These are phyloP conservation scores for Cataglyphis altisquamis DNA, from an alignment of 2,888 invertebrate species.

Conservation along the genomic window DNA sequence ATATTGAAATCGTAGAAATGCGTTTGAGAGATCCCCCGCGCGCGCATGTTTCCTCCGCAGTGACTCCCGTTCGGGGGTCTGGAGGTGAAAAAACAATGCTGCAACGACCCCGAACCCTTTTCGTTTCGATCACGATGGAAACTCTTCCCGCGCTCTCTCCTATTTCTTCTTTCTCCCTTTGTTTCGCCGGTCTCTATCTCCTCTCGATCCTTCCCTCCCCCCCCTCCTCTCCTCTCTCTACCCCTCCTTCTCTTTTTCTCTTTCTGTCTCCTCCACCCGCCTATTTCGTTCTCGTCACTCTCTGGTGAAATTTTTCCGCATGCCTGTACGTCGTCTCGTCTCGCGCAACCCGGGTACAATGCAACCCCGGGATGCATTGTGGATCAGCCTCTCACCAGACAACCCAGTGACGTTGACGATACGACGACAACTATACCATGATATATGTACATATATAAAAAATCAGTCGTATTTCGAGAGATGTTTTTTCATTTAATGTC, in stretches of 20 bases:
- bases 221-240: slow-evolving; percentile 28
- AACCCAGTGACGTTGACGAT: slow-evolving; percentile 63
- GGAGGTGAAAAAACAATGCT: slow-evolving; percentile 75
- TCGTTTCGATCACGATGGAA: slow-evolving; percentile 67
- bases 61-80: slow-evolving; percentile 59
- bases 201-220: no score
- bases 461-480: neutral
- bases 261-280: slow-evolving; percentile 39
- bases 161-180: slow-evolving; percentile 44
- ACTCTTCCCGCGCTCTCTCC: slow-evolving; percentile 61
- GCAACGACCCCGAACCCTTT: slow-evolving; percentile 71
- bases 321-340: slow-evolving; percentile 71
- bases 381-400: slow-evolving; percentile 70
- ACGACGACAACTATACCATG: slow-evolving; percentile 36
- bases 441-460: slow-evolving; percentile 1
- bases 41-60: slow-evolving; percentile 47
- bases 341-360: slow-evolving; percentile 74
- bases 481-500: neutral
- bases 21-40: slow-evolving; percentile 53
- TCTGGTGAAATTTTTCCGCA: slow-evolving; percentile 79
- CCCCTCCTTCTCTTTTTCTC: slow-evolving; percentile 52
- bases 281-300: slow-evolving; percentile 63
- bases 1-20: slow-evolving; percentile 62
- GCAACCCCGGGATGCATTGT: slow-evolving; percentile 76
- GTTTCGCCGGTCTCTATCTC: slow-evolving; percentile 46